Percentiles rank a stretch among this genome's conserved stretches.
Evolutionary conservation across 64 coral and sea anemone species (phyloP).

Genomic region (Cladopsammia gracilis): DNA sequence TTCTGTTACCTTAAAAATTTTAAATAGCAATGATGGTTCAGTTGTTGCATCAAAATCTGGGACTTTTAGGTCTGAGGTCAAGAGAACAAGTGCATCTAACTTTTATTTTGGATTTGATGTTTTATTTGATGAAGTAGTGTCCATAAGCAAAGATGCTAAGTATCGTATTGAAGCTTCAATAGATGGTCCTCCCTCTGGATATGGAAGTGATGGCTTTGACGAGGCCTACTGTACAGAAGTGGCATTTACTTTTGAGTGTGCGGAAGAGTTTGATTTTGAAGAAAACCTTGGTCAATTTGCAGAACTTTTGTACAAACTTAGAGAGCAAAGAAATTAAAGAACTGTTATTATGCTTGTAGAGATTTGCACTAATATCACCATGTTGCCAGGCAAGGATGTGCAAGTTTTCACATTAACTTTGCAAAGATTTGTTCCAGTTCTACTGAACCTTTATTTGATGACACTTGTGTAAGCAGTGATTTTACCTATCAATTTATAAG

Average conservation of each 20-base stretch:
- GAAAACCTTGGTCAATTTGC: background rate
- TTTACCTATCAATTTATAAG: no score
- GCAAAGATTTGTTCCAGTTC: no score
- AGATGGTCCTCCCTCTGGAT: background rate
- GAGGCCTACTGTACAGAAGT: background rate
- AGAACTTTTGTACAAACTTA: background rate
- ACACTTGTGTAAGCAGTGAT: no score
- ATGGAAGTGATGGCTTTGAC: background rate
- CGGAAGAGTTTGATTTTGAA: background rate
- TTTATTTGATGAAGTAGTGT: constrained; percentile 1
- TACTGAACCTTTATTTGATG: no score
- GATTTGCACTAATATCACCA: no score
- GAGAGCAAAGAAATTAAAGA: background rate
- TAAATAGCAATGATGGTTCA: background rate
- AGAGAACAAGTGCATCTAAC: background rate
- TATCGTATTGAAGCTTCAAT: background rate
- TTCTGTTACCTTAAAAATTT: background rate
- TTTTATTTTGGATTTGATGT: background rate
- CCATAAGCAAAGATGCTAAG: background rate
- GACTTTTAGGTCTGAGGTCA: background rate
- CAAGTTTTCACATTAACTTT: no score
- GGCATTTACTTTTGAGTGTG: background rate
- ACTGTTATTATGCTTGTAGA: no score
- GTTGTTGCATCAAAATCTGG: background rate
- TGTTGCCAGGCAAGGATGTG: no score